Conservation (phyloP, 1,140 invertebrate species). For the Cydia amplana region DNA sequence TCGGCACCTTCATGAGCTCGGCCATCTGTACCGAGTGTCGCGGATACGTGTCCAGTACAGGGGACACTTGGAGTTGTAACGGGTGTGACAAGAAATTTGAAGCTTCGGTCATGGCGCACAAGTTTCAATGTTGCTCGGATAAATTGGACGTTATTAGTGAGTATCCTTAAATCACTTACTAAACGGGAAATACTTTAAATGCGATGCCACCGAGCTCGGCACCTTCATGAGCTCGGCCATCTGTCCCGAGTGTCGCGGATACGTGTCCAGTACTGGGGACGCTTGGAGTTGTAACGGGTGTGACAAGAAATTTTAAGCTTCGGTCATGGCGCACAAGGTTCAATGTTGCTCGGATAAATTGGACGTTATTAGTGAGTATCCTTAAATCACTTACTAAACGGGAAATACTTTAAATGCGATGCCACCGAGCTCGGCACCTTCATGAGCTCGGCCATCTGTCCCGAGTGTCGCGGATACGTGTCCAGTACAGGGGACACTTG, state of each 20-base stretch:
- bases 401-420: too few relatives aligned
- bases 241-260: constrained; percentile 82
- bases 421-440: too few relatives aligned
- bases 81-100: constrained; percentile 74
- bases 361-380: constrained; percentile 68
- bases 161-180: constrained; percentile 74
- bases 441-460: too few relatives aligned
- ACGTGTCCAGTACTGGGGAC: constrained; percentile 65
- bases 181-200: constrained; percentile 87
- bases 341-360: constrained; percentile 76
- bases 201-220: constrained; percentile 85
- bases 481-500: too few relatives aligned
- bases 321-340: constrained; percentile 69
- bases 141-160: constrained; percentile 76
- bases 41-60: constrained; percentile 75
- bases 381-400: too few relatives aligned
- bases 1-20: constrained; percentile 84
- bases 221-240: constrained; percentile 85
- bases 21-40: constrained; percentile 83
- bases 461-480: too few relatives aligned
- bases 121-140: constrained; percentile 75
- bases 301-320: constrained; percentile 65
- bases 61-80: constrained; percentile 79
- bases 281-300: constrained; percentile 81
- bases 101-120: constrained; percentile 65